Base-by-base conservation (phyloP, 2,888 invertebrate genomes). In the Meliscaeva auricollis region DNA sequence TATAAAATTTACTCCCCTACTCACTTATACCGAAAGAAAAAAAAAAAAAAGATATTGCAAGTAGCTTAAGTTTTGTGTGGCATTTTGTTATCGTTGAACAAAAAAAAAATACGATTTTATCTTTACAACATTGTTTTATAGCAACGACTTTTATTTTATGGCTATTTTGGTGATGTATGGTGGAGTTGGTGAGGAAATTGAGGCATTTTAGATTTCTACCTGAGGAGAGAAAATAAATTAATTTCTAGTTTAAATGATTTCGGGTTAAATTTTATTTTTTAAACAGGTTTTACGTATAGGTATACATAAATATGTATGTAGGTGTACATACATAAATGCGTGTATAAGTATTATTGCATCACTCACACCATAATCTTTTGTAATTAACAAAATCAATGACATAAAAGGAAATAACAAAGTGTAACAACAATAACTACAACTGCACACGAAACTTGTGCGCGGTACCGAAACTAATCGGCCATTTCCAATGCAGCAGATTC, bases 401-500 rank as follows among this genome's bases (percentile, higher is more conserved):
- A 75, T 48, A 80, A 74, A 73, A 17, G 52, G 60, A 58, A 62
- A 50, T 52, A 73, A 52, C 75, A 75, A 32, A 60, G 26, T 62
- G 69, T 44, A 60, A 52, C 76, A 72, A 76, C 76, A 35, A 76
- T 46, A 58, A 58, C 38, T 20, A 46, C 9, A 11, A 77, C 46
- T 46, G 22, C n/a, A 41, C 32, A 48, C 32, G 58, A 66, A 79
- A 79, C 52, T 85, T 17, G 84, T 81, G 75, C 80, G 81, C 81
- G 85, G 73, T 68, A 69, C 76, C 73, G 48, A 84, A 84, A 85
- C 77, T 81, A 81, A 81, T 85, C 80, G 85, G 85, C 85, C 81
- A 85, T 85, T 85, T 85, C 85, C 81, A 80, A 81, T 81, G 85
- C 85, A 80, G 85, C 85, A 80, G 76, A 77, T 85, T 73, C 85